Conservation (phyloP, 2,888 invertebrate species). For the Mesochorus sp. region DNA sequence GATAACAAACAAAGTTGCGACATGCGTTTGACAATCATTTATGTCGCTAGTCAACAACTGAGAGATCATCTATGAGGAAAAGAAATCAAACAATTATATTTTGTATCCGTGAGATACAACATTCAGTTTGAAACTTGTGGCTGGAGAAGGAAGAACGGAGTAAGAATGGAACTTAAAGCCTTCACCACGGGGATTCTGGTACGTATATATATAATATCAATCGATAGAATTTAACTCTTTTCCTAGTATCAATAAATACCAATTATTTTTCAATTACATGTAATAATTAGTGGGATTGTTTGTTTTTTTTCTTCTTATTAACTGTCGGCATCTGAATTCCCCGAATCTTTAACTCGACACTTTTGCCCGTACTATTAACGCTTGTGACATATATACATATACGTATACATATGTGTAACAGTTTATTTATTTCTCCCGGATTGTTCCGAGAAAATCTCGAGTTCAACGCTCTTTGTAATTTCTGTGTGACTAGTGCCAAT, state of each 20-base stretch:
- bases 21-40: slow-evolving; percentile 39
- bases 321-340: neutral
- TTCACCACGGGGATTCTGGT: slow-evolving; percentile 61
- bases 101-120: neutral
- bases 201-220: neutral
- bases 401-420: neutral
- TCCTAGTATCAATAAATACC: neutral
- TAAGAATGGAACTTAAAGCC: slow-evolving; percentile 67
- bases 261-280: neutral
- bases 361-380: too few relatives aligned
- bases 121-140: slow-evolving; percentile 1
- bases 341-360: neutral
- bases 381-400: neutral
- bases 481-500: slow-evolving; percentile 76
- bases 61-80: neutral
- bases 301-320: neutral
- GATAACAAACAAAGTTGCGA: slow-evolving; percentile 34
- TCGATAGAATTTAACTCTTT: neutral
- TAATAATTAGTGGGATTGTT: neutral
- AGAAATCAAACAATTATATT: neutral
- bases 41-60: slow-evolving; percentile 13
- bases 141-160: slow-evolving; percentile 2
- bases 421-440: slow-evolving; percentile 57
- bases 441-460: slow-evolving; percentile 71
- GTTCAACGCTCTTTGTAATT: slow-evolving; percentile 73